Evolutionary conservation across 2,113 vertebrate species (phyloP).

Genomic region (Platycercus adscitus): DNA sequence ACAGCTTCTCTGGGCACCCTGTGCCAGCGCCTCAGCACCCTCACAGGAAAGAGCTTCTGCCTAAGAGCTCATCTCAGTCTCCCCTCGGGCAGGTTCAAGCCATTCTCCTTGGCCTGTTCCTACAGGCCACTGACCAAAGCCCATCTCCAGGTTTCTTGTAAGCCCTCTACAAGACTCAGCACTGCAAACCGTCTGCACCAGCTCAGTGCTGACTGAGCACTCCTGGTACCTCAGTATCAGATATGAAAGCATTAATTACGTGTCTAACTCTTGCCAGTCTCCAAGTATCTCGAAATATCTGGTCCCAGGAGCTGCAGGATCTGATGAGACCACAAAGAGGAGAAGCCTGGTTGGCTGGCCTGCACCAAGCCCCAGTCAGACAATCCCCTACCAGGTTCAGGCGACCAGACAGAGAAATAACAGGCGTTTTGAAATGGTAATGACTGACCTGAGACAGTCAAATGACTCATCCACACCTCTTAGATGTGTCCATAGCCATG

Average conservation of each 20-base stretch:
- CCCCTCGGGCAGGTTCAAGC: neutral
- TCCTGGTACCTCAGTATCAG: neutral
- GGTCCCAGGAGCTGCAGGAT: constrained; percentile 3
- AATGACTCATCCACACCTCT: constrained; percentile 11
- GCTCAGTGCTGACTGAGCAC: neutral
- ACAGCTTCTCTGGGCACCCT: no score
- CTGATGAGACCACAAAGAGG: neutral
- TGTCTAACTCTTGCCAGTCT: neutral
- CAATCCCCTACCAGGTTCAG: neutral
- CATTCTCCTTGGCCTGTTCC: neutral
- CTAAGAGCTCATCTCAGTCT: neutral
- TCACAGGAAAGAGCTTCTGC: no score
- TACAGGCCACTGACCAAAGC: neutral
- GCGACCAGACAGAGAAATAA: constrained; percentile 24
- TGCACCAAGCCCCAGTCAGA: neutral
- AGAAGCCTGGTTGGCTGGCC: neutral
- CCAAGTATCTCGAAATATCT: neutral
- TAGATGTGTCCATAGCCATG: neutral
- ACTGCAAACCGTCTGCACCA: neutral
- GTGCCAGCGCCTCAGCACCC: no score
- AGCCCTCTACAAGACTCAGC: neutral
- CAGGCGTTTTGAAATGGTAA: neutral
- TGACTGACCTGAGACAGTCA: neutral
- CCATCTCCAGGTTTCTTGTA: neutral
- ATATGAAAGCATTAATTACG: constrained; percentile 33